Percentiles rank a stretch among this genome's conserved stretches.
Conservation (phyloP, 64 coral and sea anemone genomes). For the Montipora foliosa region DNA sequence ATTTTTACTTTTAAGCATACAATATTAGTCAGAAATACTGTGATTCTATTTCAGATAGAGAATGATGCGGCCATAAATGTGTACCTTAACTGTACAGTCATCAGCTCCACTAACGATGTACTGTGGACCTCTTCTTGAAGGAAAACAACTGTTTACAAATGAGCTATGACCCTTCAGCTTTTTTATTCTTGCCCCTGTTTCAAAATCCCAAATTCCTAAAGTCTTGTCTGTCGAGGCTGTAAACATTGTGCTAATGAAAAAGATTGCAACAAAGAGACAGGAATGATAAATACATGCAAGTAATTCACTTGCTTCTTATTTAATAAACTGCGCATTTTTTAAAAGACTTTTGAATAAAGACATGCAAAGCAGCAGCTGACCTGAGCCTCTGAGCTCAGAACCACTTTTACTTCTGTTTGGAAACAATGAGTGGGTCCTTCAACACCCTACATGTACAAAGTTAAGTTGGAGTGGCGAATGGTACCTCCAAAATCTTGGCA, state of each 20-base stretch:
- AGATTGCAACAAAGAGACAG: background rate
- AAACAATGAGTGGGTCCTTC: too few species aligned
- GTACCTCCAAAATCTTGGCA: too few species aligned
- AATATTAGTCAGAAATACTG: too few species aligned
- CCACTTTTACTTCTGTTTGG: too few species aligned
- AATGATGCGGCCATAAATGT: background rate
- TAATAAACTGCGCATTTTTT: too few species aligned
- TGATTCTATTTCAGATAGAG: too few species aligned
- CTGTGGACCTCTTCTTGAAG: constrained; percentile 91
- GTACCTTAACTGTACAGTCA: constrained; percentile 87
- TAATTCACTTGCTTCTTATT: background rate
- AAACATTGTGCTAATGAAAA: constrained; percentile 78
- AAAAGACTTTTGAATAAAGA: too few species aligned
- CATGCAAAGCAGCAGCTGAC: too few species aligned
- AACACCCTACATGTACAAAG: too few species aligned
- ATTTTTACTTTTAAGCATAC: too few species aligned
- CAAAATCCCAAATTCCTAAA: constrained; percentile 95
- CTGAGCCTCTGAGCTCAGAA: too few species aligned
- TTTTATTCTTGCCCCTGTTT: constrained; percentile 94
- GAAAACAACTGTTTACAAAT: constrained; percentile 94
- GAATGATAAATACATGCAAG: background rate
- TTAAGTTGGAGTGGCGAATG: too few species aligned
- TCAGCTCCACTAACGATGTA: constrained; percentile 96
- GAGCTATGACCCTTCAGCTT: constrained; percentile 92
- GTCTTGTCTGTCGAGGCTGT: constrained; percentile 98